Evolutionary conservation across 2,113 vertebrate genomes (phyloP).

Genomic region (Varanus salvator): DNA sequence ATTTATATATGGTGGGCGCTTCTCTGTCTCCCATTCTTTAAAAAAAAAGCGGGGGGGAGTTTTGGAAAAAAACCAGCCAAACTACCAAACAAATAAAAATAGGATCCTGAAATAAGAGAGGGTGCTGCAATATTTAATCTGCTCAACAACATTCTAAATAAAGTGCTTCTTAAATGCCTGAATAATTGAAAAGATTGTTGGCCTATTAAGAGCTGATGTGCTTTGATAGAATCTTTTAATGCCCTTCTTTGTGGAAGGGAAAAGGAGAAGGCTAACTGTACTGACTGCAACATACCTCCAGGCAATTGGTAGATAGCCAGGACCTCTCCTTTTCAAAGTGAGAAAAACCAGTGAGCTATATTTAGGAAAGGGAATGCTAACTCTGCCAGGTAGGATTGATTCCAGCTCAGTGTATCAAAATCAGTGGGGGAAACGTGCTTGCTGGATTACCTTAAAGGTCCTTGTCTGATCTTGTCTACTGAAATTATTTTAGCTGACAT

Average conservation of each 20-base stretch:
- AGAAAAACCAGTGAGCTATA: neutral
- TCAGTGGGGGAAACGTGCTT: neutral
- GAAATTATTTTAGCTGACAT: conserved; percentile 9
- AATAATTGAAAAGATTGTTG: conserved; percentile 26
- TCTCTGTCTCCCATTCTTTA: too few species aligned
- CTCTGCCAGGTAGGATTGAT: neutral
- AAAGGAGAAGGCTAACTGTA: neutral
- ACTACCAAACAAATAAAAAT: neutral
- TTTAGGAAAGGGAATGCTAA: neutral
- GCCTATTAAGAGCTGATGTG: neutral
- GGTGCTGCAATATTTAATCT: neutral
- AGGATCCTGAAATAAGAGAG: neutral
- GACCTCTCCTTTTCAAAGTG: neutral
- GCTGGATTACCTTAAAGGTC: neutral
- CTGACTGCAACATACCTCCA: neutral
- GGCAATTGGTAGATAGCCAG: neutral
- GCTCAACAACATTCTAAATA: neutral
- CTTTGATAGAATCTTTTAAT: conserved; percentile 24
- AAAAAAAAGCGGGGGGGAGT: neutral
- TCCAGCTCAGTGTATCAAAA: neutral
- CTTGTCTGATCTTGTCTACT: neutral
- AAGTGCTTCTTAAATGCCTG: conserved; percentile 15
- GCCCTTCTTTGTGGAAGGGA: neutral
- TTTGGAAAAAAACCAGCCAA: neutral
- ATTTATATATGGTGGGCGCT: too few species aligned